Conservation (phyloP, 2,113 vertebrate species). For the Syngnathus typhle region DNA sequence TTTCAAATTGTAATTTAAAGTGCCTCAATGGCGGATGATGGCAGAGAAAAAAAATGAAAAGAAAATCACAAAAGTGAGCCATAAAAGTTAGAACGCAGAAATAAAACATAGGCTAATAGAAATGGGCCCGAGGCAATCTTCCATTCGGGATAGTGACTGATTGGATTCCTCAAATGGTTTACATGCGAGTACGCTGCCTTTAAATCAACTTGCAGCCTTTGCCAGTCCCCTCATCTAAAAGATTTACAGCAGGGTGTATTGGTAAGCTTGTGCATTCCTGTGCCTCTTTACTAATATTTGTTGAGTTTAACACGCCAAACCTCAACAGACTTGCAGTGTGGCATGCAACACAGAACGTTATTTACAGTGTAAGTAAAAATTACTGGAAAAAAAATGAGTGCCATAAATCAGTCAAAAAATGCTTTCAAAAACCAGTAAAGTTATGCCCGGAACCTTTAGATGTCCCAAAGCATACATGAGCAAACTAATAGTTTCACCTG, state of each 20-base stretch:
- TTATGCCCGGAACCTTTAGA: not conserved
- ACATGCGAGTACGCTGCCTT: constrained; percentile 18
- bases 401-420: not conserved
- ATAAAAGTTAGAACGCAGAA: constrained; percentile 9
- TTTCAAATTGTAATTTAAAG: constrained; percentile 30
- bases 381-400: not conserved
- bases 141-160: not conserved
- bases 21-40: not conserved
- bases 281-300: constrained; percentile 18
- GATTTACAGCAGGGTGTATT: constrained; percentile 31
- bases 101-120: constrained; percentile 11
- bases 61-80: constrained; percentile 3
- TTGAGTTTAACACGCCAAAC: constrained; percentile 15
- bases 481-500: not conserved
- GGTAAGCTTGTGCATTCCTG: constrained; percentile 16
- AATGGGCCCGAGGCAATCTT: not conserved
- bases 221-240: constrained; percentile 34
- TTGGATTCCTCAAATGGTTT: constrained; percentile 10
- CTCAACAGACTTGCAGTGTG: not conserved
- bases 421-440: not conserved
- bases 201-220: constrained; percentile 33
- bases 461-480: not conserved
- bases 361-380: not conserved
- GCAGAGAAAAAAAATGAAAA: not conserved
- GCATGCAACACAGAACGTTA: not conserved